A percentile compares a stretch with the other conserved stretches of the same genome.
Evolutionary conservation across 2,888 invertebrate species (phyloP).

Genomic region (Aphidoletes aphidimyza): DNA sequence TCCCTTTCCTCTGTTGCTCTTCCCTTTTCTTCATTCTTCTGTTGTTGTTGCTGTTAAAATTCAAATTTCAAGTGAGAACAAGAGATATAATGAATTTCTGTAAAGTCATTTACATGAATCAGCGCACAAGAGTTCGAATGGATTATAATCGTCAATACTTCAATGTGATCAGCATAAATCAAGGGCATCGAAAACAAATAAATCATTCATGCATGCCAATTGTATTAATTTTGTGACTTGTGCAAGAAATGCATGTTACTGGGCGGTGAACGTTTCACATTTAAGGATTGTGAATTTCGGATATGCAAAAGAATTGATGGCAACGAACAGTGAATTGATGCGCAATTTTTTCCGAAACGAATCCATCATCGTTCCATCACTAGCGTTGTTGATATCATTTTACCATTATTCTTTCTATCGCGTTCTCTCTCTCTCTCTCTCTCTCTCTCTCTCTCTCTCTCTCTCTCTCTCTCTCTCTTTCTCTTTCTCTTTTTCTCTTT

Average conservation of each 20-base stretch:
- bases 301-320: not conserved
- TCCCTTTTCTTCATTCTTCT: too few species aligned
- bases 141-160: not conserved
- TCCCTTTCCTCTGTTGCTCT: too few species aligned
- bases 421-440: too few species aligned
- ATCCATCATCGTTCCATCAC: not conserved
- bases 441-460: too few species aligned
- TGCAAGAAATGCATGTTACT: not conserved
- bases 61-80: not conserved
- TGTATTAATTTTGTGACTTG: not conserved
- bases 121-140: not conserved
- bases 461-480: too few species aligned
- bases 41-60: too few species aligned
- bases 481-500: too few species aligned
- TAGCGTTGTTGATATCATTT: not conserved
- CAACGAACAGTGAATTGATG: not conserved
- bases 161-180: not conserved
- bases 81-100: not conserved
- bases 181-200: not conserved
- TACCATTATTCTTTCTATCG: not conserved
- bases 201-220: not conserved
- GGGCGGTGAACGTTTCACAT: not conserved
- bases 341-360: not conserved
- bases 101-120: not conserved
- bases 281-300: not conserved